Evolutionary conservation across 1,140 invertebrate species (phyloP).

Genomic region (Bombyx mandarina): DNA sequence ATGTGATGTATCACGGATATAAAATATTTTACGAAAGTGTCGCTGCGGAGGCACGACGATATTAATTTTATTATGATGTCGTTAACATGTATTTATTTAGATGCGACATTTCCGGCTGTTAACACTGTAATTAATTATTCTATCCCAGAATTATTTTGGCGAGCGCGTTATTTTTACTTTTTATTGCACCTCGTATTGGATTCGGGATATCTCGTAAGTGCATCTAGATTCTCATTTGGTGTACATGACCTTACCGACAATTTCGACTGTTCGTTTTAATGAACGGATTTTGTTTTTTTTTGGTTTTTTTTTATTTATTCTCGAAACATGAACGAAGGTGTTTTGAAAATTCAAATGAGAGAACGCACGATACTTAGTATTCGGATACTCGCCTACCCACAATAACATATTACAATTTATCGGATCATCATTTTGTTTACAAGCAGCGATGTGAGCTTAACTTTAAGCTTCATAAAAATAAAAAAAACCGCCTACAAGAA

Average conservation of each 20-base stretch:
- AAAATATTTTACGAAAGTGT: neutral
- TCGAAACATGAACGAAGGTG: neutral
- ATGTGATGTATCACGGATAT: slow-evolving; percentile 1
- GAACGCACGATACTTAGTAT: too few species aligned
- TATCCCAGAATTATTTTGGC: too few species aligned
- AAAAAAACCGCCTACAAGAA: too few species aligned
- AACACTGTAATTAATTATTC: too few species aligned
- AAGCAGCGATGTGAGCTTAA: slow-evolving; percentile 10
- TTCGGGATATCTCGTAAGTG: too few species aligned
- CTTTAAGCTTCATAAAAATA: slow-evolving; percentile 12
- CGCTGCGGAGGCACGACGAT: neutral
- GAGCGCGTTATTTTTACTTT: too few species aligned
- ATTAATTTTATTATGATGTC: slow-evolving; percentile 1
- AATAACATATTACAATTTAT: slow-evolving; percentile 3
- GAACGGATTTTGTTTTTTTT: neutral
- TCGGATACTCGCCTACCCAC: slow-evolving; percentile 6
- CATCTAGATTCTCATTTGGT: too few species aligned
- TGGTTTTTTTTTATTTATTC: neutral
- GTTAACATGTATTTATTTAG: slow-evolving; percentile 3
- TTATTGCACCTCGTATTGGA: too few species aligned
- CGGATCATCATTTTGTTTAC: slow-evolving; percentile 13
- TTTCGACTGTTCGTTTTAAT: neutral
- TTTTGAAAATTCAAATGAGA: too few species aligned
- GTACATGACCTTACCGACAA: too few species aligned
- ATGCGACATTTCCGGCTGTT: too few species aligned